Conservation (phyloP, 2,888 invertebrate species). For the Halictus ligatus region DNA sequence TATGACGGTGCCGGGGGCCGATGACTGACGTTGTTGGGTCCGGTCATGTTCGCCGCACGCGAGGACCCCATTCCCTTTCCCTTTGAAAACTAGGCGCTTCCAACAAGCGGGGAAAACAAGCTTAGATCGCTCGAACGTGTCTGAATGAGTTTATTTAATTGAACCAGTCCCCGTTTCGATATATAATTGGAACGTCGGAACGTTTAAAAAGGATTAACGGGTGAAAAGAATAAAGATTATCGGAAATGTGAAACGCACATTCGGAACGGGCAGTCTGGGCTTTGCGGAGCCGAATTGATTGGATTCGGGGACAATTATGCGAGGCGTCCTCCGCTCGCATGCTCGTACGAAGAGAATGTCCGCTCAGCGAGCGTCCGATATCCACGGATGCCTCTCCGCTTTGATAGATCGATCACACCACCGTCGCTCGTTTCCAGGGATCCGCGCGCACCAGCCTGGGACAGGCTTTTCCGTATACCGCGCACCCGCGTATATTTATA, state of each 20-base stretch:
- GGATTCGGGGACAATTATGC: neutral
- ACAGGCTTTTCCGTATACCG: constrained; percentile 42
- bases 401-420: constrained; percentile 15
- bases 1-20: constrained; percentile 20
- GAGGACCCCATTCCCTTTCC: neutral
- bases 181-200: neutral
- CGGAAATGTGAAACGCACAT: too few species aligned
- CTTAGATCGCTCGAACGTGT: too few species aligned
- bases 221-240: too few species aligned
- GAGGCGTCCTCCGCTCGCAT: neutral
- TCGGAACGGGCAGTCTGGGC: too few species aligned
- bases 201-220: too few species aligned
- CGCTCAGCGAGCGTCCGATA: neutral
- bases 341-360: neutral
- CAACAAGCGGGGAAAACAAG: neutral
- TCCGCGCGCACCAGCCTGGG: constrained; percentile 20
- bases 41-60: constrained; percentile 46
- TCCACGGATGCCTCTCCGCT: neutral
- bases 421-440: constrained; percentile 21
- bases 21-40: constrained; percentile 45
- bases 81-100: neutral
- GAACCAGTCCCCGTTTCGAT: neutral
- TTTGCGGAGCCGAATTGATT: neutral
- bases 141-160: too few species aligned
- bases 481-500: constrained; percentile 73